Base-by-base conservation (phyloP, 2,888 invertebrate species). In the Hypomecis punctinalis region DNA sequence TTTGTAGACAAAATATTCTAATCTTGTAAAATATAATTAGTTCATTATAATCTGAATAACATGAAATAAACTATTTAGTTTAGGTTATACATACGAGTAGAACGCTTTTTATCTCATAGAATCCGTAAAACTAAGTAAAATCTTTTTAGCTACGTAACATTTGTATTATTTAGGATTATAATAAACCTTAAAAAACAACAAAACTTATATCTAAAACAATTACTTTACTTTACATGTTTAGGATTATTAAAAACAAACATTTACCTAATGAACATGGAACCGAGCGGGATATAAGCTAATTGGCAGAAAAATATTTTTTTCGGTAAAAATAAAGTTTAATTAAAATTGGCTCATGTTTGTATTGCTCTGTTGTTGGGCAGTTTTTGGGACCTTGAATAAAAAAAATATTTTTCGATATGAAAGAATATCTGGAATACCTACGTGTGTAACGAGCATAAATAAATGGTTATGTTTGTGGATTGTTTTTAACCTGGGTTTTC, bases 291-390 rank as follows among this genome's bases (percentile, higher is more conserved):
- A 57, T 58, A 54, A 54, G 53, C 47, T 70, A 70, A 70, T 70
- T 67, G 67, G 70, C 42, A 61, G 61, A 69, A 59, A 58, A 52
- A 62, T 66, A 62, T 67, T 70, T 69, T 60, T 45, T 55, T 63
- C 52, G 64, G 53, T 43, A 69, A 69, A 68, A 71, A 68, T 67
- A 69, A 69, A 71, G 62, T 64, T 69, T 66, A 65, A 69, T 62
- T 69, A 67, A 64, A 65, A 59, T 66, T 45, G 49, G 53, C 33
- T 47, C 54, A 53, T 43, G 56, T 52, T 64, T 65, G 59, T 65
- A 63, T 61, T 46, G 59, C 46, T 37, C 46, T 54, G 64, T 63
- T 68, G 64, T 58, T 8, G 37, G 52, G 53, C 11, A 49, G 47
- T 60, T 56, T 62, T 53, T 39, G 43, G 57, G 58, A 54, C 54